Percentiles rank a stretch among this genome's conserved stretches.
These are phyloP conservation scores for Poecile montanus DNA, from an alignment of 2,797 vertebrate species.

Conservation along the genomic window DNA sequence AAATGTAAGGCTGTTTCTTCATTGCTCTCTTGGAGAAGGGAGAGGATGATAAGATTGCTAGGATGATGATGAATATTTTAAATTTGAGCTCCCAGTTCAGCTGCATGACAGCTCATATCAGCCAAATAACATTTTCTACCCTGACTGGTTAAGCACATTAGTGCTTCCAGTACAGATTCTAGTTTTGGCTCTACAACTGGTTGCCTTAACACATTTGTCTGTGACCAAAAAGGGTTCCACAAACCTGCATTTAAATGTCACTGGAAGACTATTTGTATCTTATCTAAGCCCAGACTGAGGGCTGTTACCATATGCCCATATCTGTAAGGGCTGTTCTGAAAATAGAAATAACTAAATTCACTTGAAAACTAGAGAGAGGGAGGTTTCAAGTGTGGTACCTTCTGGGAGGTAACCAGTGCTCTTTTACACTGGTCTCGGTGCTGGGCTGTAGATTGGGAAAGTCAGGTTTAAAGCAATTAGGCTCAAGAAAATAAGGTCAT, in stretches of 20 bases:
- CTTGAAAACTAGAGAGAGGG: neutral
- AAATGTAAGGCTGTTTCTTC: slow-evolving; percentile 40
- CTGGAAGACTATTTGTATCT: neutral
- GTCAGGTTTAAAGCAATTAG: neutral
- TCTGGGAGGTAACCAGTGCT: neutral
- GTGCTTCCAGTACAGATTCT: neutral
- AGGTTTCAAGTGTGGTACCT: neutral
- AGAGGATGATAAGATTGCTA: neutral
- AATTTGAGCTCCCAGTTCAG: slow-evolving; percentile 32
- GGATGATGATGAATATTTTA: slow-evolving; percentile 55
- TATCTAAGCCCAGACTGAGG: neutral
- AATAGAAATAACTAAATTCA: neutral
- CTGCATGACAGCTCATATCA: slow-evolving; percentile 5
- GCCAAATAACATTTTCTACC: slow-evolving; percentile 17
- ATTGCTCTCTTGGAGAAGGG: neutral
- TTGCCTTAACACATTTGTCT: neutral
- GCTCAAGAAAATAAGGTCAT: neutral
- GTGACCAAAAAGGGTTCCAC: neutral
- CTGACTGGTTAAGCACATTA: slow-evolving; percentile 10
- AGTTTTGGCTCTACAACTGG: neutral
- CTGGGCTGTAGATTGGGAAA: neutral
- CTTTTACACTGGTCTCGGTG: neutral
- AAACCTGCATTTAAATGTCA: neutral
- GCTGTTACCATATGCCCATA: neutral
- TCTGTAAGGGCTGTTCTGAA: neutral